Conservation (phyloP, 2,797 vertebrate genomes). For the Phrynocephalus vlangalii region DNA sequence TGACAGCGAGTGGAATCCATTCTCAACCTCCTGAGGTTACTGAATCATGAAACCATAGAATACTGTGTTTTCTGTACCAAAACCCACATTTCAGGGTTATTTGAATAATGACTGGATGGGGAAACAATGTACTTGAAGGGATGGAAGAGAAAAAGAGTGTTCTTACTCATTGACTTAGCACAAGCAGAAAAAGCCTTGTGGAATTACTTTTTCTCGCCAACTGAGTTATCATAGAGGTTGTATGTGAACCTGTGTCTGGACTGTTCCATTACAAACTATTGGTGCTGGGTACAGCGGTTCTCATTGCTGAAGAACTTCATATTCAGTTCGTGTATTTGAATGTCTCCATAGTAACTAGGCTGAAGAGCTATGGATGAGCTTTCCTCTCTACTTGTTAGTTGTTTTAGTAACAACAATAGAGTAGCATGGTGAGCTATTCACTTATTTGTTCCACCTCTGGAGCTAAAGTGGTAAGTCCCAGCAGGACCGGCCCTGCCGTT, state of each 20-base stretch:
- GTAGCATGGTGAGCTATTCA: background rate
- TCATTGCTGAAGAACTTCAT: background rate
- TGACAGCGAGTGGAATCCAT: background rate
- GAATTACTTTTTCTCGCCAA: slow-evolving; percentile 15
- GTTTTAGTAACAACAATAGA: background rate
- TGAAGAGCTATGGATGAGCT: background rate
- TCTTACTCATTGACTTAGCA: slow-evolving; percentile 47
- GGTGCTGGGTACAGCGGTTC: background rate
- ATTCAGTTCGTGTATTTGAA: background rate
- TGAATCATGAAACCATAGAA: slow-evolving; percentile 61
- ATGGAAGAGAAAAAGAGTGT: slow-evolving; percentile 58
- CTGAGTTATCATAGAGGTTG: background rate
- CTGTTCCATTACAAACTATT: background rate
- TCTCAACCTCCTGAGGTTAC: slow-evolving; percentile 57
- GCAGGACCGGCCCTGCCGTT: background rate
- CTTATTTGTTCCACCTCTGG: background rate
- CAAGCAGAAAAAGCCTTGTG: background rate
- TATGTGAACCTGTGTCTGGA: slow-evolving; percentile 9
- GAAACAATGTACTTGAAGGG: slow-evolving; percentile 61
- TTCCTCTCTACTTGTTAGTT: background rate
- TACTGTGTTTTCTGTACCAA: slow-evolving; percentile 64
- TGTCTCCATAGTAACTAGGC: background rate
- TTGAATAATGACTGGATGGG: slow-evolving; percentile 70
- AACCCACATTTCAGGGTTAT: slow-evolving; percentile 71
- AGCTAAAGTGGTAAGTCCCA: background rate